Base-by-base conservation (phyloP, 2,888 invertebrate genomes). In the Spilosoma lubricipeda region DNA sequence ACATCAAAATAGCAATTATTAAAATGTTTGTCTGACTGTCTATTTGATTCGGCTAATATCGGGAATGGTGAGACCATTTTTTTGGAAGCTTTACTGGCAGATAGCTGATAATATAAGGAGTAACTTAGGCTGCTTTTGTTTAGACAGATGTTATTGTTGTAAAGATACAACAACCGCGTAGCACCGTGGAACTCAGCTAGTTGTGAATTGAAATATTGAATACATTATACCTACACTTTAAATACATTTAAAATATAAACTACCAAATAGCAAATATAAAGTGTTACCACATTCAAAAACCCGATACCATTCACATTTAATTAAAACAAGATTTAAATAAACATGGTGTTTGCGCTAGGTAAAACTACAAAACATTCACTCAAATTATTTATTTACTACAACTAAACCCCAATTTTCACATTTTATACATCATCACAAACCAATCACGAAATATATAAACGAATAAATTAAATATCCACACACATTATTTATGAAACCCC, bases 391-490 rank as follows among this genome's bases (percentile, higher is more conserved):
- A 82, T 78, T 75, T 77, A 70, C 70, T 77, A 69, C 70, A n/a
- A 66, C 59, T 77, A 80, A 73, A 71, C 82, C 83, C 83, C 67
- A 75, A 45, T 82, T 84, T 81, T 77, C 80, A 72, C 78, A 82
- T 82, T 82, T 81, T 84, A 82, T 85, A 83, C 82, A 82, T 65
- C 70, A 42, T 52, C 74, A 33, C 73, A 78, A 81, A 83, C 90
- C 90, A 87, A 90, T 90, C 80, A 78, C 78, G 63, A 79, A 79
- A 80, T 84, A 80, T 77, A 81, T 81, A 80, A 80, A 73, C 77
- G 88, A 88, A 89, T 88, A 89, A 85, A 86, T 87, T 87, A 87
- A 81, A 86, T 79, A 76, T 77, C 70, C 73, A 77, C 77, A 79
- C 81, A 77, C 76, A 81, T 79, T 84, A 82, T 87, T 85, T 84